Evolutionary conservation across 2,797 vertebrate species (phyloP), one percentile per base, ranked within the genome.

Genomic region (Muraenolepis orangiensis): DNA sequence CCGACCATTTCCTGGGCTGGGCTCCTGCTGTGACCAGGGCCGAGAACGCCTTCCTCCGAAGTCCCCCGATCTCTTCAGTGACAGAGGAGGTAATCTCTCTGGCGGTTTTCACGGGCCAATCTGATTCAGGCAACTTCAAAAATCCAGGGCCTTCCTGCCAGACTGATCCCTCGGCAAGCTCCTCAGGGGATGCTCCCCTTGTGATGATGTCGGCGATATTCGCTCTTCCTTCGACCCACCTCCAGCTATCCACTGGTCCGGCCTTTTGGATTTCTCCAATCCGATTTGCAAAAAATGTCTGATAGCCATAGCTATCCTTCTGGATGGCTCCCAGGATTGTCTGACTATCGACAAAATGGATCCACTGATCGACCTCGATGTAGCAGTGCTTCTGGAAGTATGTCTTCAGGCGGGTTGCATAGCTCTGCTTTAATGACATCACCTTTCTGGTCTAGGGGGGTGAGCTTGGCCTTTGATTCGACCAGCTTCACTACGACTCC

Each of bases 241-340:
- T 72, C 73, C 78, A 79, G 1, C 73, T 31, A 14, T 70, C 78
- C 0, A 79, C 74, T 12, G 42, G 71, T 36, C 74, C 46, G 4
- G 74, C 71, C 16, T 34, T 78, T 12, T 79, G 78, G 11, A 80
- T 79, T 29, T 79, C 74, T 0, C 74, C 71, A 0, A 76, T 73
- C 6, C 46, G 68, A 6, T 80, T 80, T 0, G 72, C 64, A 64
- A 74, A 80, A 28, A 77, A 80, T 0, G 79, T 81, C 14, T 78
- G 80, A 31, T 68, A 79, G 18, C 74, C 71, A 23, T 79, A 76
- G 14, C 81, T 77, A 3, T 77, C 81, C 23, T 61, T 73, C 13
- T 78, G 76, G n/a, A 77, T 78, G 0, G 68, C 80, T 70, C 64
- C 74, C 1, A 82, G 51, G 7, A 79, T 57, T 18, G 77, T 78